Evolutionary conservation across 2,113 vertebrate genomes (phyloP).

Genomic region (Brachyhypopomus gauderio): DNA sequence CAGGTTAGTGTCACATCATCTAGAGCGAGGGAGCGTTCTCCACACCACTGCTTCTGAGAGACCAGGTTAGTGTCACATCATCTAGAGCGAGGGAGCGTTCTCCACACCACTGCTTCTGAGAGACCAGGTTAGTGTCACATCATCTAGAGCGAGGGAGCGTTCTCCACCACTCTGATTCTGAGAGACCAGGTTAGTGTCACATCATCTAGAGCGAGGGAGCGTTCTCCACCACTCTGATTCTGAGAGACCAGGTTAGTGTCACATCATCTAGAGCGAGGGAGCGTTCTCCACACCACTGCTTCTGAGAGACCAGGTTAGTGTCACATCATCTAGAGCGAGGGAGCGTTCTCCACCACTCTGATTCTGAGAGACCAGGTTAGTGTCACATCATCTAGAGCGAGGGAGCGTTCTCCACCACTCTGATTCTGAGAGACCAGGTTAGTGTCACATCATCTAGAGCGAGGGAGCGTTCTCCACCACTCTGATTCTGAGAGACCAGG

Average conservation of each 20-base stretch:
- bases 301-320: conserved; percentile 74
- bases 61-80: conserved; percentile 73
- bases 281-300: no score
- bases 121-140: conserved; percentile 74
- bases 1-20: conserved; percentile 71
- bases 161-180: conserved; percentile 41
- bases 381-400: no score
- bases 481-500: conserved; percentile 73
- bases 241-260: conserved; percentile 76
- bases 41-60: conserved; percentile 56
- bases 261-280: no score
- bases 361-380: conserved; percentile 77
- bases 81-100: no score
- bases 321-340: no score
- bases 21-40: no score
- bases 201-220: no score
- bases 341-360: no score
- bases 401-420: no score
- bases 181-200: conserved; percentile 75
- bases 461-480: no score
- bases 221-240: no score
- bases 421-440: conserved; percentile 77
- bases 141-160: no score
- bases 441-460: neutral
- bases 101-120: conserved; percentile 52